Percentiles rank a stretch among this genome's conserved stretches.
phyloP scores from a whole-genome alignment of 2,113 vertebrate genomes.

The Peromyscus leucopus region DNA sequence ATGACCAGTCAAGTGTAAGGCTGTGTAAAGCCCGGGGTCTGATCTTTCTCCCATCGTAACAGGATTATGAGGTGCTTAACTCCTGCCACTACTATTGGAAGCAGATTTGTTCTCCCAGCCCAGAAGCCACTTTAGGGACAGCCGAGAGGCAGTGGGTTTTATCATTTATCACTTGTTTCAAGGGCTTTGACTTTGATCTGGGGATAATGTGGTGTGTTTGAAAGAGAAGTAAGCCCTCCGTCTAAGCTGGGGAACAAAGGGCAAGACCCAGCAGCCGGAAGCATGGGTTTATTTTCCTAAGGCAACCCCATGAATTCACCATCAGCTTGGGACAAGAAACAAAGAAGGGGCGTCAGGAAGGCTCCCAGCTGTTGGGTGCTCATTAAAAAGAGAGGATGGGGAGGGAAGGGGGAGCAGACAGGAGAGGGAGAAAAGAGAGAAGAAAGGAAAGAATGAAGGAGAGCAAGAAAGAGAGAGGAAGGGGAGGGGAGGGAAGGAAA shows the following conservation, averaged over 20 bases:
- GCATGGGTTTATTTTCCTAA: slow-evolving; percentile 66
- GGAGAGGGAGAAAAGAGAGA: too few relatives aligned
- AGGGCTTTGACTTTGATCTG: slow-evolving; percentile 76
- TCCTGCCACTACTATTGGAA: slow-evolving; percentile 64
- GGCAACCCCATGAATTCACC: slow-evolving; percentile 63
- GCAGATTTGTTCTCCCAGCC: slow-evolving; percentile 71
- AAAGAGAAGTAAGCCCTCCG: slow-evolving; percentile 64
- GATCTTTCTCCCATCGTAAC: slow-evolving; percentile 53
- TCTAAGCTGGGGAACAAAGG: slow-evolving; percentile 71
- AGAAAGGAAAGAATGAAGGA: too few relatives aligned
- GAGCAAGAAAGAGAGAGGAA: neutral
- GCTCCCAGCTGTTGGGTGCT: slow-evolving; percentile 11
- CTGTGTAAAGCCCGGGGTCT: neutral
- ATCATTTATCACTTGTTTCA: slow-evolving; percentile 77
- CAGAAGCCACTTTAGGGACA: slow-evolving; percentile 63
- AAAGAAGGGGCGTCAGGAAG: slow-evolving; percentile 46
- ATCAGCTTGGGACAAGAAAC: slow-evolving; percentile 59
- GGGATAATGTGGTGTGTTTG: slow-evolving; percentile 69
- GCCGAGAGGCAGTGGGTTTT: slow-evolving; percentile 33
- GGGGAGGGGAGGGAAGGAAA: too few relatives aligned
- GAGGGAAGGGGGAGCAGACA: neutral
- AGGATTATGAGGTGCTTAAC: slow-evolving; percentile 73
- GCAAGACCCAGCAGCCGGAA: slow-evolving; percentile 60
- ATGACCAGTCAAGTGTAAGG: slow-evolving; percentile 37
- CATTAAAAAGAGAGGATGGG: neutral